phyloP scores from a whole-genome alignment of 2,888 invertebrate species.

The Clostera curtula region DNA sequence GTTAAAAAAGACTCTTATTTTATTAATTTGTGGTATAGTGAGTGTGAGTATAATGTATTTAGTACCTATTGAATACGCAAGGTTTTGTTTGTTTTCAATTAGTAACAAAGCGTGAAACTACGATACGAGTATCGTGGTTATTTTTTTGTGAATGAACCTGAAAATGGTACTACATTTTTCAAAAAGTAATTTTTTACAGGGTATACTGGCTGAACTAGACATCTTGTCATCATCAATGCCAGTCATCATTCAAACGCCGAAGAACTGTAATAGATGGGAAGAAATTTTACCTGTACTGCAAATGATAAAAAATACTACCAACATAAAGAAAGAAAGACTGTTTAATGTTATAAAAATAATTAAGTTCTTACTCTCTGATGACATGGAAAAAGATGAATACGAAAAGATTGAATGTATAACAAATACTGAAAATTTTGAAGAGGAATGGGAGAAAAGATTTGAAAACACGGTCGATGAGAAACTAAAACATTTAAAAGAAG shows the following conservation, averaged over 20 bases:
- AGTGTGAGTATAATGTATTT: too few species aligned
- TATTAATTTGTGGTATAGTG: too few species aligned
- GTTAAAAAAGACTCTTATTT: too few species aligned
- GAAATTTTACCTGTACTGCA: constrained; percentile 14
- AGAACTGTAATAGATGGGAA: constrained; percentile 16
- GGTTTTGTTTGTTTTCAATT: too few species aligned
- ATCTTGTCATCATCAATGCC: constrained; percentile 2
- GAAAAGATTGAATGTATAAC: not conserved
- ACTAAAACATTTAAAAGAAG: constrained; percentile 1
- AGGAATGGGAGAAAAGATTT: not conserved
- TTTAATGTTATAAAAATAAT: constrained; percentile 21
- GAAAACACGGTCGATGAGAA: constrained; percentile 1
- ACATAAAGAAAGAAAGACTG: constrained; percentile 22
- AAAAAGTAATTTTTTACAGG: constrained; percentile 10
- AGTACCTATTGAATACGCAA: too few species aligned
- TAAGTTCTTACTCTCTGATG: constrained; percentile 22
- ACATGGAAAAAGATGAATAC: constrained; percentile 5
- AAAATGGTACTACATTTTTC: too few species aligned
- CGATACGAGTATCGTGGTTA: too few species aligned
- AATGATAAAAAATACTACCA: constrained; percentile 13
- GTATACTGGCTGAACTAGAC: constrained; percentile 8
- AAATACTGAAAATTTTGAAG: not conserved
- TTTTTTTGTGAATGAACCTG: too few species aligned
- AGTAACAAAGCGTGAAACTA: too few species aligned
- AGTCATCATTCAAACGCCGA: not conserved